Percentiles rank a stretch among this genome's conserved stretches.
phyloP scores from a whole-genome alignment of 2,113 vertebrate species.

The Corynorhinus townsendii region DNA sequence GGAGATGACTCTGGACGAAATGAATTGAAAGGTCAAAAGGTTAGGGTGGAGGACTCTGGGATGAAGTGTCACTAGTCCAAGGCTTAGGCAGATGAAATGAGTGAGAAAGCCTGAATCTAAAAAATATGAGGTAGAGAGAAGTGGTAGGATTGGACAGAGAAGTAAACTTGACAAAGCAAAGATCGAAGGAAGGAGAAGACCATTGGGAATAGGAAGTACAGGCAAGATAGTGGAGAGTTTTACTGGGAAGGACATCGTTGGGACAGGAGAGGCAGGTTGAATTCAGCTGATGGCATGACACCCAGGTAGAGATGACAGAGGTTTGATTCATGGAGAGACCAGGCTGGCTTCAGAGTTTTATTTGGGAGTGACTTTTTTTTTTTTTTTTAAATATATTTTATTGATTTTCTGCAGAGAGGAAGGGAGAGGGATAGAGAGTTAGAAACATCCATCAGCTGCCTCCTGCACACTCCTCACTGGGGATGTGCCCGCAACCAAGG shows the following conservation, averaged over 20 bases:
- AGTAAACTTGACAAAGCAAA: not conserved
- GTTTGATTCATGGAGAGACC: not conserved
- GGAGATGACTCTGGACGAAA: not conserved
- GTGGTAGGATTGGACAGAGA: not conserved
- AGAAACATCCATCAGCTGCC: too few species aligned
- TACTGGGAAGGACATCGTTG: not conserved
- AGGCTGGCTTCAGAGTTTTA: slow-evolving; percentile 19
- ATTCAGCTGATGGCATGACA: not conserved
- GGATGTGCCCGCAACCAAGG: too few species aligned
- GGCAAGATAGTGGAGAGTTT: not conserved
- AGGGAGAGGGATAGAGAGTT: too few species aligned
- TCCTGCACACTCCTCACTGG: too few species aligned
- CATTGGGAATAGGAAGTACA: not conserved
- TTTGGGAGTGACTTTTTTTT: slow-evolving; percentile 12
- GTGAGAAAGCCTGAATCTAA: not conserved
- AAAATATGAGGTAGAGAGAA: not conserved
- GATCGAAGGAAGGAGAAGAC: not conserved
- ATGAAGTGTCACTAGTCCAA: not conserved
- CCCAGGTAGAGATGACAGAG: not conserved
- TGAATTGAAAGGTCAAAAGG: not conserved
- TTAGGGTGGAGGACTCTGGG: not conserved
- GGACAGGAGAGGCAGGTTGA: not conserved
- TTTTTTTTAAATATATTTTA: too few species aligned
- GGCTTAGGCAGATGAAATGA: not conserved
- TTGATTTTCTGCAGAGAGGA: too few species aligned